These are phyloP conservation scores for Galerucella nymphaeae DNA, from an alignment of 2,888 invertebrate species.

Conservation along the genomic window DNA sequence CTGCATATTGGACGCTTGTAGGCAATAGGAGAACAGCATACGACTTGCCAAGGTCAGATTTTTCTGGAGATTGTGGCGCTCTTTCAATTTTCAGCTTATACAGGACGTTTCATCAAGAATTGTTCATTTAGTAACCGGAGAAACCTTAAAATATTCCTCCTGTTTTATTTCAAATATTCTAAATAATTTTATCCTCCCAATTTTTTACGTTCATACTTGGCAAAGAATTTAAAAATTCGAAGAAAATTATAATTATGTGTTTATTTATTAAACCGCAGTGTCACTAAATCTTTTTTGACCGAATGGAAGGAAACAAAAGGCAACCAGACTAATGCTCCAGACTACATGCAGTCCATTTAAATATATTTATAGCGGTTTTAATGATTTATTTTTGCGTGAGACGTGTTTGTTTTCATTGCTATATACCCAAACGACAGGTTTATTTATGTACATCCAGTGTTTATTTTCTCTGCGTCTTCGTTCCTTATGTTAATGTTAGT, in stretches of 20 bases:
- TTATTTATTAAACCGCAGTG: conserved; percentile 17
- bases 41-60: no score
- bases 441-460: conserved; percentile 44
- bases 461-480: conserved; percentile 41
- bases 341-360: conserved; percentile 41
- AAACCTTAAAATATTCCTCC: no score
- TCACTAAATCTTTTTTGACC: conserved; percentile 31
- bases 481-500: conserved; percentile 40
- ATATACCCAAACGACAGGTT: conserved; percentile 42
- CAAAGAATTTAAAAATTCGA: background rate
- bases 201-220: no score
- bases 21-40: no score
- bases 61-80: no score
- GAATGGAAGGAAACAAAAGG: conserved; percentile 34
- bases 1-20: no score
- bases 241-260: conserved; percentile 9
- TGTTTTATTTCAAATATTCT: no score
- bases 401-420: conserved; percentile 54
- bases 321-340: conserved; percentile 23
- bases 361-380: conserved; percentile 50
- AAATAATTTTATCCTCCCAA: no score
- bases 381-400: conserved; percentile 58
- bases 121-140: no score
- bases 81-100: no score
- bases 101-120: no score